Evolutionary conservation across 2,888 invertebrate genomes (phyloP), one percentile per base, ranked within the genome.

Genomic region (Mythimna lalbum): DNA sequence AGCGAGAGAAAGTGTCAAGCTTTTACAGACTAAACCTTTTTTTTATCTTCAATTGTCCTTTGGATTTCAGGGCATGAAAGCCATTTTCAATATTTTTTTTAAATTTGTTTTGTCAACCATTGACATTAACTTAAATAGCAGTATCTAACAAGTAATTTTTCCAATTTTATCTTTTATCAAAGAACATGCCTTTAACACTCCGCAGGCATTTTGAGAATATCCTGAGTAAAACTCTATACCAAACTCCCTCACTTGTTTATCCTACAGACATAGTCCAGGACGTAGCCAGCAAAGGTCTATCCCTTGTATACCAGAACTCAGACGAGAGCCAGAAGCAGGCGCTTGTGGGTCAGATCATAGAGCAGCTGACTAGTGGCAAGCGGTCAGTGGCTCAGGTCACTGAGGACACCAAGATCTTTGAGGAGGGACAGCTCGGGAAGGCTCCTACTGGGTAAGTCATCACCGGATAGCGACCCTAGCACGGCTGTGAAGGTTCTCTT

Each of bases 261-360:
- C 17, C 56, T 53, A 64, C 90, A 99, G 99, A 99, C 88, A 97
- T 99, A 84, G 98, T 99, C 0, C 99, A 99, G 95, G 99, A 99
- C 91, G 98, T 98, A 3, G 98, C 99, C 1, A 98, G 98, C 19
- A 98, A 99, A 91, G 99, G 99, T 14, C 96, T 99, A 31, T 98
- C 98, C 66, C 95, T 99, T 3, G 98, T 99, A 10, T 99, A 99
- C 89, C 98, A 98, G 85, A 97, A 97, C 69, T 98, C 98, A 0
- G 97, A 97, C 74, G 97, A 97, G 65, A 97, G 97, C 76, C 97
- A 97, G 85, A 97, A 97, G 86, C 96, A 97, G 75, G 97, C 97
- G 73, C 94, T 99, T 61, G 97, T 99, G 4, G 97, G 97, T 12
- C 97, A 97, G 72, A 96, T 99, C 70, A 97, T 99, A 64, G 97